phyloP scores from a whole-genome alignment of 2,888 invertebrate genomes.

The Drepanosiphum platanoidis region DNA sequence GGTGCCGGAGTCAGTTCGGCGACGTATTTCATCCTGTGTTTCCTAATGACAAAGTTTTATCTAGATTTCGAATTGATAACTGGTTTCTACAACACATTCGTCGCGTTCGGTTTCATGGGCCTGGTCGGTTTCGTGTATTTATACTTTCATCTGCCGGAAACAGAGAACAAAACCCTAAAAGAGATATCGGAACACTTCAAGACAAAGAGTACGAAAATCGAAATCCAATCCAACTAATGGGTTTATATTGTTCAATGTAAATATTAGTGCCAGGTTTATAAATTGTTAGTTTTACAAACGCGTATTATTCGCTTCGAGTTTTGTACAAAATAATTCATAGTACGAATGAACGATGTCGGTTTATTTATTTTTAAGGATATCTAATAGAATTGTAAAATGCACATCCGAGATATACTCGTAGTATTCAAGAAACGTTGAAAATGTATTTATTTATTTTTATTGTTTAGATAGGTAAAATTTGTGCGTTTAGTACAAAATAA shows the following conservation, averaged over 20 bases:
- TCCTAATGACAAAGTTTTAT: constrained; percentile 48
- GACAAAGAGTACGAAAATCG: neutral
- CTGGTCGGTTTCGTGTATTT: constrained; percentile 24
- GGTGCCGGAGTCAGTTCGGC: constrained; percentile 34
- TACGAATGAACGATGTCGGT: too few species aligned
- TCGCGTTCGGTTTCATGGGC: constrained; percentile 8
- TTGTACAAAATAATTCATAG: neutral
- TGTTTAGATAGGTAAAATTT: too few species aligned
- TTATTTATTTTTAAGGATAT: too few species aligned
- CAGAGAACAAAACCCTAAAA: constrained; percentile 30
- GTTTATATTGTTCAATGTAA: too few species aligned
- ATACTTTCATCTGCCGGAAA: constrained; percentile 32
- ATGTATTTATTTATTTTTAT: too few species aligned
- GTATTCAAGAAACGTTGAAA: too few species aligned
- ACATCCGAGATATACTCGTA: too few species aligned
- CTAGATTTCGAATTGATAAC: constrained; percentile 19
- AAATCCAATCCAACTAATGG: neutral
- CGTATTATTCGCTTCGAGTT: neutral
- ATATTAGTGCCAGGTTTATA: too few species aligned
- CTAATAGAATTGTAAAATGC: too few species aligned
- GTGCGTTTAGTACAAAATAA: too few species aligned
- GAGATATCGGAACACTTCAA: constrained; percentile 47
- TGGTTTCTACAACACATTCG: constrained; percentile 49
- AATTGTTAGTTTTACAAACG: too few species aligned
- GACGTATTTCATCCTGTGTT: constrained; percentile 29